These are phyloP conservation scores for Meteorus cinctellus DNA, from an alignment of 2,888 invertebrate genomes.

Conservation along the genomic window DNA sequence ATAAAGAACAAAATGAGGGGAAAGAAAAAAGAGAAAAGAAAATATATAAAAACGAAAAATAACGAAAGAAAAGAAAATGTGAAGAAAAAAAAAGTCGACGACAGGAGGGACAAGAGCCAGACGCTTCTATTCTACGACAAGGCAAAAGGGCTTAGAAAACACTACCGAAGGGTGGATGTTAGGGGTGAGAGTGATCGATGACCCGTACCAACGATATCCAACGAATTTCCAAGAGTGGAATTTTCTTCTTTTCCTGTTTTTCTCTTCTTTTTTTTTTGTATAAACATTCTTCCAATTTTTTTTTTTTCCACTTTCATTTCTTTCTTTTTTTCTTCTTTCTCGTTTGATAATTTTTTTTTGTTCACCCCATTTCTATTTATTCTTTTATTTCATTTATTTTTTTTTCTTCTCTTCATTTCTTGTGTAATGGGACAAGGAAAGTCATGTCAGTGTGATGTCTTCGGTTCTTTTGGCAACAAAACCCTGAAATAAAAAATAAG, in stretches of 20 bases:
- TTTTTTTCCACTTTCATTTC: not conserved
- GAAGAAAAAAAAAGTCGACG: conserved; percentile 33
- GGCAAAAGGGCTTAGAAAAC: conserved; percentile 8
- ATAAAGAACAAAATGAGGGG: not conserved
- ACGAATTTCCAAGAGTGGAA: conserved; percentile 17
- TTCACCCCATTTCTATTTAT: not conserved
- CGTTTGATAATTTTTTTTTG: not conserved
- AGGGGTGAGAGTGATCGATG: conserved; percentile 54
- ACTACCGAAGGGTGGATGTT: not conserved
- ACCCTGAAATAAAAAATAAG: not conserved
- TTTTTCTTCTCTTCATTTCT: not conserved
- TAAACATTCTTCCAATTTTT: not conserved
- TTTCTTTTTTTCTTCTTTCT: not conserved
- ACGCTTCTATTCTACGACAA: conserved; percentile 48
- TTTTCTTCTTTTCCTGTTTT: not conserved
- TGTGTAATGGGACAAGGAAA: not conserved
- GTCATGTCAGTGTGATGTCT: not conserved
- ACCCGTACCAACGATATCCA: conserved; percentile 37
- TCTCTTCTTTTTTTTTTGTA: not conserved
- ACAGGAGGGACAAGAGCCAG: conserved; percentile 44
- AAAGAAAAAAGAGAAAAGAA: not conserved
- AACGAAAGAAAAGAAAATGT: too few relatives aligned
- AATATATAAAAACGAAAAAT: too few relatives aligned
- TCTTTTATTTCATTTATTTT: not conserved
- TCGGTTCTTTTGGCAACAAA: not conserved